Base-by-base conservation (phyloP, 2,797 vertebrate genomes). In the Limosa lapponica region DNA sequence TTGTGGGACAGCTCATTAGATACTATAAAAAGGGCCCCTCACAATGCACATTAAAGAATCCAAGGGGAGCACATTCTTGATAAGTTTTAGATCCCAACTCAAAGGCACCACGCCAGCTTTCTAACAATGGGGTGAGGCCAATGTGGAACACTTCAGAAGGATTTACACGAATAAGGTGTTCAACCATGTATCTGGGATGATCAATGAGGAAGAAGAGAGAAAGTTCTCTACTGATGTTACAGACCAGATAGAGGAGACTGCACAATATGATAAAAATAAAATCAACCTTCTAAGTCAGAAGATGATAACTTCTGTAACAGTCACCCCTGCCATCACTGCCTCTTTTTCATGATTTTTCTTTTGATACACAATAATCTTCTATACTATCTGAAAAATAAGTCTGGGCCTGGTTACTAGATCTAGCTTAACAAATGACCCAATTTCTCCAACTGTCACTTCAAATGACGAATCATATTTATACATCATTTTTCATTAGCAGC, bases 221-320 rank as follows among this genome's bases (percentile, higher is more conserved):
- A 93, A 44, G 81, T 95, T 92, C 75, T 82, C 72, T 73, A 86
- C 82, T 93, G 90, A 95, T 94, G 74, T 96, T 87, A 95, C 51
- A 87, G 27, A 82, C 79, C 57, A 77, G 90, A 71, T 78, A 96
- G 90, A 85, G 81, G 18, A 83, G 93, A 92, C 88, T 85, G 86
- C 81, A 95, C 83, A 92, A 92, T 87, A 96, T 14, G 55, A 91
- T 90, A 95, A 96, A 96, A 95, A 96, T 95, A 95, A 97, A 96
- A 95, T 85, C 90, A 97, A 71, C 64, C 81, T 85, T 90, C 77
- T 44, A 74, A 93, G 81, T 90, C 59, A 93, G 85, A 73, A 87
- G 71, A 89, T 27, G 70, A 64, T 78, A 92, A 89, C 91, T 95
- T 92, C 94, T 95, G 49, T 92, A 95, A 89, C 52, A 80, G 74